phyloP scores from a whole-genome alignment of 1,140 invertebrate genomes.

The Ylistrum balloti region DNA sequence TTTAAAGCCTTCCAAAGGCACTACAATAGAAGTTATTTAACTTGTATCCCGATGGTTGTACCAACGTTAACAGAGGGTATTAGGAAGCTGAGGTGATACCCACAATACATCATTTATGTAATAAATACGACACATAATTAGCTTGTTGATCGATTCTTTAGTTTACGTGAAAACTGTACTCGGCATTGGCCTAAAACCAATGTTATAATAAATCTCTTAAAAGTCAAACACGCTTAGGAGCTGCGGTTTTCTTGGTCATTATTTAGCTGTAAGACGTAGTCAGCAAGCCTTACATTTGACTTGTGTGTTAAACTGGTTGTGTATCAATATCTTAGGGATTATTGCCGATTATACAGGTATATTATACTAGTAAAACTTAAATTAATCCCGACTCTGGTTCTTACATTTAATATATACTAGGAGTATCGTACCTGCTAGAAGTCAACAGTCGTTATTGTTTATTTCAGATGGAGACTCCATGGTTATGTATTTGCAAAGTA shows the following conservation, averaged over 20 bases:
- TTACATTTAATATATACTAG: too few species aligned
- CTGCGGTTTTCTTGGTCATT: conserved; percentile 14
- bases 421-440: neutral
- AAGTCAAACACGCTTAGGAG: conserved; percentile 33
- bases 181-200: neutral
- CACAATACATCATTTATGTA: too few species aligned
- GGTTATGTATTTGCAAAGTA: too few species aligned
- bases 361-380: neutral
- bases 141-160: too few species aligned
- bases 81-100: too few species aligned
- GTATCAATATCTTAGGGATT: neutral
- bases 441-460: neutral
- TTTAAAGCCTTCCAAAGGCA: too few species aligned
- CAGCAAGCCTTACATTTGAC: conserved; percentile 10
- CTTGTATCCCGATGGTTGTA: too few species aligned
- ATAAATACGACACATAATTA: too few species aligned
- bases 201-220: neutral
- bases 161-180: neutral
- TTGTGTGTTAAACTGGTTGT: neutral
- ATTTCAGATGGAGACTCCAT: too few species aligned
- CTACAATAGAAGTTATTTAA: too few species aligned
- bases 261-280: neutral
- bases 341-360: neutral
- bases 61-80: too few species aligned
- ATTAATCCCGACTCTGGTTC: neutral